Evolutionary conservation across 1,140 invertebrate genomes (phyloP).

Genomic region (Patella vulgata): DNA sequence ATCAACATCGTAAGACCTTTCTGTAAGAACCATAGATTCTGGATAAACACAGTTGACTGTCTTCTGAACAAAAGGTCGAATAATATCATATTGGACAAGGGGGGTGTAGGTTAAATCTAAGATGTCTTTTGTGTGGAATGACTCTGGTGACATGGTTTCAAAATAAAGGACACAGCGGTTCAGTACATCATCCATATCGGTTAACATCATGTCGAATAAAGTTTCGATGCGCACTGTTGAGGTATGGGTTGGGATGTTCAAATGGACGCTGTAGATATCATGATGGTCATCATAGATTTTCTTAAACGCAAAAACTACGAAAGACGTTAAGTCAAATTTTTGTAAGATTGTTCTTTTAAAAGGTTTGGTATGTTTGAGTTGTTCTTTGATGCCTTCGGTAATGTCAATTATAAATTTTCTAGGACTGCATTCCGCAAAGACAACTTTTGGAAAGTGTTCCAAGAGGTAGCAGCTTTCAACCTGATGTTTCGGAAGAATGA

Average conservation of each 20-base stretch:
- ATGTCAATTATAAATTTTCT: constrained; percentile 30
- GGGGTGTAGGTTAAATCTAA: no score
- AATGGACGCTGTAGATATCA: constrained; percentile 19
- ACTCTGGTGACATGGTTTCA: no score
- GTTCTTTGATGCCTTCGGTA: constrained; percentile 10
- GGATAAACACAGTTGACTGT: no score
- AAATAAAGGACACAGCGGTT: no score
- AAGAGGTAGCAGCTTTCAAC: no score
- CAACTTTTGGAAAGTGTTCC: no score
- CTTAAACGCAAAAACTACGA: constrained; percentile 19
- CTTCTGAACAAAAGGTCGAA: not conserved
- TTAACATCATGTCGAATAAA: constrained; percentile 1
- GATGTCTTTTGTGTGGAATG: no score
- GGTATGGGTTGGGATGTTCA: constrained; percentile 10
- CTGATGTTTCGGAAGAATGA: no score
- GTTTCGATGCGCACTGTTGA: constrained; percentile 2
- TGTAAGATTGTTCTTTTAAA: not conserved
- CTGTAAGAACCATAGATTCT: no score
- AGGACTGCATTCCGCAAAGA: constrained; percentile 9
- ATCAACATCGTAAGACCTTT: no score
- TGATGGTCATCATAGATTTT: constrained; percentile 16
- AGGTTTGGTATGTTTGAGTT: constrained; percentile 6
- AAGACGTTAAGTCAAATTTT: constrained; percentile 14
- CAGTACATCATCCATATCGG: not conserved
- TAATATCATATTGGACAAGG: not conserved